These are phyloP conservation scores for Acronicta alni DNA, from an alignment of 2,888 invertebrate genomes.

Conservation along the genomic window DNA sequence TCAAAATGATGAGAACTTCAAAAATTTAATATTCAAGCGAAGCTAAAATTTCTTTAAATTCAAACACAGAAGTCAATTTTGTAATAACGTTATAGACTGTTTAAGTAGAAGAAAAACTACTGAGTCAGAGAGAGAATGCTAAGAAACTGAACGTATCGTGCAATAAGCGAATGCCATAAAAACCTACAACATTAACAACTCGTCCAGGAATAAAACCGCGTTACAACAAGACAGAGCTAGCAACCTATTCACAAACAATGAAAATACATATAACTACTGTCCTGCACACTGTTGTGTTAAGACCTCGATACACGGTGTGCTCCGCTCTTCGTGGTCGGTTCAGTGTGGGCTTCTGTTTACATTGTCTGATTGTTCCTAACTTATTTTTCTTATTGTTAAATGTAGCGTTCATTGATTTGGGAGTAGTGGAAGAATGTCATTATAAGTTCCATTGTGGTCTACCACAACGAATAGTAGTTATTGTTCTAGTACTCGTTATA, in stretches of 20 bases:
- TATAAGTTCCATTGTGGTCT: too few species aligned
- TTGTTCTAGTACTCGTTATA: too few species aligned
- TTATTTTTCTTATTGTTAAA: too few species aligned
- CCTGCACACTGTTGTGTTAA: slow-evolving; percentile 39
- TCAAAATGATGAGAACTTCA: slow-evolving; percentile 15
- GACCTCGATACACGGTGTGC: slow-evolving; percentile 22
- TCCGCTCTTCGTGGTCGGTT: too few species aligned
- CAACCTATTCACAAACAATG: slow-evolving; percentile 57
- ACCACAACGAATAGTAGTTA: too few species aligned
- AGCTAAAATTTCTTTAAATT: slow-evolving; percentile 38
- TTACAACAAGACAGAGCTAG: slow-evolving; percentile 59
- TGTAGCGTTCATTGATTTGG: too few species aligned
- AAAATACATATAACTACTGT: slow-evolving; percentile 52
- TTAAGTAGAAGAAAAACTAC: slow-evolving; percentile 43
- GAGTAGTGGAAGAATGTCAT: too few species aligned
- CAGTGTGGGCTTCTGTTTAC: too few species aligned
- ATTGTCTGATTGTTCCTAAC: too few species aligned
- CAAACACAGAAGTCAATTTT: slow-evolving; percentile 44
- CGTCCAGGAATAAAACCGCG: slow-evolving; percentile 61
- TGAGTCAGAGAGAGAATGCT: slow-evolving; percentile 43
- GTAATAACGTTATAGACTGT: slow-evolving; percentile 32
- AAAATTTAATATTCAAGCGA: slow-evolving; percentile 23
- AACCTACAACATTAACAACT: slow-evolving; percentile 69
- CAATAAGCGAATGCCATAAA: slow-evolving; percentile 63
- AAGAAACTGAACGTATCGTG: slow-evolving; percentile 54